Conservation (phyloP, 2,113 vertebrate genomes). For the Damaliscus lunatus region DNA sequence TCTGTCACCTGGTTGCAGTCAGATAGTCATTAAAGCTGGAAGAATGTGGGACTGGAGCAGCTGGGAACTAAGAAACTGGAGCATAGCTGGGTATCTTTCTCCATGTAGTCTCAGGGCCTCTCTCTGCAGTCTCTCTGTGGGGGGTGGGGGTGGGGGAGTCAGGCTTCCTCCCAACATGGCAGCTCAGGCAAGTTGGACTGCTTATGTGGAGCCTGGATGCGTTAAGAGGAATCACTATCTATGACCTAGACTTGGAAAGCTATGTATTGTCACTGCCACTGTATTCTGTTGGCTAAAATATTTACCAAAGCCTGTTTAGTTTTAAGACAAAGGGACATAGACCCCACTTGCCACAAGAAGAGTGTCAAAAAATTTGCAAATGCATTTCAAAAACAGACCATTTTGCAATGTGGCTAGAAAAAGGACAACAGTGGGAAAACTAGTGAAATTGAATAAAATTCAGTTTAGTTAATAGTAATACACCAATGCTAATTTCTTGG, state of each 20-base stretch:
- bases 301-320: not conserved
- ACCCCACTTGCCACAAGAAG: not conserved
- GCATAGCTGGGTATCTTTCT: not conserved
- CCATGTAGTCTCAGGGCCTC: not conserved
- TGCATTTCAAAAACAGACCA: not conserved
- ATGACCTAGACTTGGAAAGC: not conserved
- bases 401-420: not conserved
- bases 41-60: not conserved
- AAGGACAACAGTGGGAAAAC: not conserved
- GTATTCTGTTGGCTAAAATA: not conserved
- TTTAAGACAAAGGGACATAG: not conserved
- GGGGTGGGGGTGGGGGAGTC: not conserved
- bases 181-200: not conserved
- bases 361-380: not conserved
- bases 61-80: not conserved
- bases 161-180: not conserved
- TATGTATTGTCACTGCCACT: not conserved
- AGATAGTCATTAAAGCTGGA: not conserved
- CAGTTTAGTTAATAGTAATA: not conserved
- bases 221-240: not conserved
- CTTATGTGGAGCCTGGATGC: not conserved
- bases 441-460: not conserved
- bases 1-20: not conserved
- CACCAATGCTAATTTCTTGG: not conserved
- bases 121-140: not conserved